These are phyloP conservation scores for Dendrocincla fuliginosa DNA, from an alignment of 2,797 vertebrate species.

Conservation along the genomic window DNA sequence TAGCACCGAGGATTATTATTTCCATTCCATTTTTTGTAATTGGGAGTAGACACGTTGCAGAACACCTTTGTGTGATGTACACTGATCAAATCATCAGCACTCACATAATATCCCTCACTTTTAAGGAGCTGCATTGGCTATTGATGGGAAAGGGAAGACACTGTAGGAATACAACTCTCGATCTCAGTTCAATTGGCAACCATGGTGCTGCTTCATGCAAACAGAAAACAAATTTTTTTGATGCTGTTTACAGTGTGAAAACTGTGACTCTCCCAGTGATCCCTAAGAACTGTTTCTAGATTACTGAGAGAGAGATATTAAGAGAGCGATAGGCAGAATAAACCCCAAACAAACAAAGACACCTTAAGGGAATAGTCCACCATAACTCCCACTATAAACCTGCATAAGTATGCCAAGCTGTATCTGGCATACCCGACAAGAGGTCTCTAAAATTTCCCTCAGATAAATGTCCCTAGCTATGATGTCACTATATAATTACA, in stretches of 20 bases:
- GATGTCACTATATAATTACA: background rate
- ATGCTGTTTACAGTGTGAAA: background rate
- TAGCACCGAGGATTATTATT: background rate
- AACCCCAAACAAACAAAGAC: background rate
- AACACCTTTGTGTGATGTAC: background rate
- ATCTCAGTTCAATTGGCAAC: background rate
- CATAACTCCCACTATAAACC: background rate
- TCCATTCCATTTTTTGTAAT: background rate
- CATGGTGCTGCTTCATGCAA: background rate
- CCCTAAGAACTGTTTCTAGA: background rate
- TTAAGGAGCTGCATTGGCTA: background rate
- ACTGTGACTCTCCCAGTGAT: background rate
- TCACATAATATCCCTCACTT: background rate
- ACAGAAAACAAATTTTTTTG: rapidly evolving
- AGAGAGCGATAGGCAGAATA: background rate
- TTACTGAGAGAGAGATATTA: background rate
- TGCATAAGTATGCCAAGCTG: background rate
- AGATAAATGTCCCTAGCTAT: background rate
- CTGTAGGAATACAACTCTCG: background rate
- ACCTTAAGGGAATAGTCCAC: background rate
- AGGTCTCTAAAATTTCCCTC: background rate
- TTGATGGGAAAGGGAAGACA: background rate
- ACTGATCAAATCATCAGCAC: background rate
- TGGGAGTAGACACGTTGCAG: background rate
- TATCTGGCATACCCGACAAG: background rate